Conservation (phyloP, 2,113 vertebrate species). For the Sylvilagus bachmani region DNA sequence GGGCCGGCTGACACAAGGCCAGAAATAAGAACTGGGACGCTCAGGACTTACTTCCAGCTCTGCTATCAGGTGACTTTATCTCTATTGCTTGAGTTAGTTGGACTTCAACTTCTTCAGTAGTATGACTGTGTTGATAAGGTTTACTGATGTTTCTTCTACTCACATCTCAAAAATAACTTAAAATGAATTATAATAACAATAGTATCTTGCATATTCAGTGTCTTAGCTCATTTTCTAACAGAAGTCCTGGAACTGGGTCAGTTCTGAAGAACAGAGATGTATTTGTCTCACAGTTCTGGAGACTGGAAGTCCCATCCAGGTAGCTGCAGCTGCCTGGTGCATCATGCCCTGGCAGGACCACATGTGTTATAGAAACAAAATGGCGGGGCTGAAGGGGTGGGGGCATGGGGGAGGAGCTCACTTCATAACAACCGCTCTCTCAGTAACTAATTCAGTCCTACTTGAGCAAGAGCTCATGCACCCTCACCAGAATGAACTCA, state of each 20-base stretch:
- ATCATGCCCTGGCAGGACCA: too few species aligned
- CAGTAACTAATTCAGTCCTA: neutral
- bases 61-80: neutral
- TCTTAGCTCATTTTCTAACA: neutral
- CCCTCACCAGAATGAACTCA: neutral
- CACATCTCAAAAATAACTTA: conserved; percentile 19
- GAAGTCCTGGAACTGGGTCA: neutral
- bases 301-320: neutral
- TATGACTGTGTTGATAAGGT: conserved; percentile 21
- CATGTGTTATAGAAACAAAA: neutral
- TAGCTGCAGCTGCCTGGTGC: neutral
- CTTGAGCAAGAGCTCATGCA: neutral
- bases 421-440: neutral
- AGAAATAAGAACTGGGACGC: neutral
- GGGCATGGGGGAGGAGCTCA: neutral
- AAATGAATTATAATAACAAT: conserved; percentile 13
- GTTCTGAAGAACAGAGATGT: neutral
- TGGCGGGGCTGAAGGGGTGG: too few species aligned
- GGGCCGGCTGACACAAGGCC: neutral
- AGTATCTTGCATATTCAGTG: neutral
- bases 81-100: neutral
- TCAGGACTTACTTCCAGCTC: neutral
- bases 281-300: neutral
- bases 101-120: neutral
- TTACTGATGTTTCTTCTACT: neutral